Base-by-base conservation (phyloP, 2,888 invertebrate species). In the Parapristionchus giblindavisi region DNA sequence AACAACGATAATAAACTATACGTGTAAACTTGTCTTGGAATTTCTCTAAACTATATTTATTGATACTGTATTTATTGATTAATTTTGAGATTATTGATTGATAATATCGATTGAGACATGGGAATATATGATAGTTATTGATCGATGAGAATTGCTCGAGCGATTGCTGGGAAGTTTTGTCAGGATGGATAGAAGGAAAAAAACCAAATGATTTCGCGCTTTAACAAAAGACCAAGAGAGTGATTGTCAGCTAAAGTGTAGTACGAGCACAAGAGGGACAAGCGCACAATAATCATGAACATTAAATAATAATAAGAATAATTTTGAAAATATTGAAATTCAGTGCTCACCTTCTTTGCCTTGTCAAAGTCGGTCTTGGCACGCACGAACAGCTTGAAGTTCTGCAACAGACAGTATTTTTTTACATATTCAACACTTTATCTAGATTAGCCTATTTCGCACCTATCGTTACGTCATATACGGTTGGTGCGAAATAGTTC, bases 381-480 rank as follows among this genome's bases (percentile, higher is more conserved):
- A 85, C 96, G 92, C 89, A 99, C 91, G 91, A 96, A 94, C 89
- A 95, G 90, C 91, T 98, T 99, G 91, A 99, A 92, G 91, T 96
- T 96, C 90, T 91, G 86, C 34, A 84, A 84, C 77, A 34, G 34
- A 17, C 14, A 11, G n/a, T 6, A 8, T 14, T 14, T 17, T 14
- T 43, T 43, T 17, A 43, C 8, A 43, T 43, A 8, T 8, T 43
- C 11, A 14, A 14, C 17, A 17, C 8, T 14, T 43, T 43, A n/a
- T n/a, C n/a, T n/a, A n/a, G n/a, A n/a, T n/a, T n/a, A n/a, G n/a
- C n/a, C n/a, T n/a, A n/a, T n/a, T n/a, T n/a, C n/a, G n/a, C n/a
- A n/a, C n/a, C n/a, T n/a, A n/a, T n/a, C n/a, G n/a, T n/a, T n/a
- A n/a, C n/a, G n/a, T n/a, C n/a, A n/a, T n/a, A n/a, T n/a, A n/a